phyloP scores from a whole-genome alignment of 1,140 invertebrate species.

The Agrypnia vestita region DNA sequence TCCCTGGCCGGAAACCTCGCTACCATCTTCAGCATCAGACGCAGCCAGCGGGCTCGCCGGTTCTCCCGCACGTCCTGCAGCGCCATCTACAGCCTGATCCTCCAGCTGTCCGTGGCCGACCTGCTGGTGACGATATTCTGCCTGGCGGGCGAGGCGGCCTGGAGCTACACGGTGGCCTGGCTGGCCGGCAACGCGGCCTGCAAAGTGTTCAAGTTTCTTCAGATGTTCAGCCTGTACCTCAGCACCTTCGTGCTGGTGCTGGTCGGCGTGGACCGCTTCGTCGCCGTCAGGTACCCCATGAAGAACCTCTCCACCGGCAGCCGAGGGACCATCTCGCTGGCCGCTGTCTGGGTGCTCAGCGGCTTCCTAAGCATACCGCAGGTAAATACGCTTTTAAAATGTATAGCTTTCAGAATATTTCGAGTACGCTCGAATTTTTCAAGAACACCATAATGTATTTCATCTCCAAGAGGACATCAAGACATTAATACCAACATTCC shows the following conservation, averaged over 20 bases:
- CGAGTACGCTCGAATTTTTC: too few relatives aligned
- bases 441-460: too few relatives aligned
- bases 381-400: slow-evolving; percentile 60
- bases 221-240: slow-evolving; percentile 87
- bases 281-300: slow-evolving; percentile 88
- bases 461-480: too few relatives aligned
- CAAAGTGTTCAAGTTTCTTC: slow-evolving; percentile 87
- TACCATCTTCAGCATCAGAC: slow-evolving; percentile 83
- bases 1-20: slow-evolving; percentile 83
- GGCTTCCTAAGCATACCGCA: slow-evolving; percentile 84
- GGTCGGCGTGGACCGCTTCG: slow-evolving; percentile 86
- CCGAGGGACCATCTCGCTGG: slow-evolving; percentile 76
- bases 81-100: slow-evolving; percentile 84
- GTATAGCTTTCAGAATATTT: too few relatives aligned
- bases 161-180: slow-evolving; percentile 88
- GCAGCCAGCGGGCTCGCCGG: slow-evolving; percentile 69
- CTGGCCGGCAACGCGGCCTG: slow-evolving; percentile 83
- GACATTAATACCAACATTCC: too few relatives aligned
- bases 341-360: slow-evolving; percentile 80
- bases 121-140: slow-evolving; percentile 87
- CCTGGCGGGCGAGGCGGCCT: slow-evolving; percentile 84
- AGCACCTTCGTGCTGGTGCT: slow-evolving; percentile 88
- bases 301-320: slow-evolving; percentile 81
- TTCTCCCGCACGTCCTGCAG: slow-evolving; percentile 76
- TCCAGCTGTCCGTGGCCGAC: slow-evolving; percentile 84